A percentile compares a stretch with the other conserved stretches of the same genome.
phyloP scores from a whole-genome alignment of 2,888 invertebrate species.

The Harpagoxenus sublaevis region DNA sequence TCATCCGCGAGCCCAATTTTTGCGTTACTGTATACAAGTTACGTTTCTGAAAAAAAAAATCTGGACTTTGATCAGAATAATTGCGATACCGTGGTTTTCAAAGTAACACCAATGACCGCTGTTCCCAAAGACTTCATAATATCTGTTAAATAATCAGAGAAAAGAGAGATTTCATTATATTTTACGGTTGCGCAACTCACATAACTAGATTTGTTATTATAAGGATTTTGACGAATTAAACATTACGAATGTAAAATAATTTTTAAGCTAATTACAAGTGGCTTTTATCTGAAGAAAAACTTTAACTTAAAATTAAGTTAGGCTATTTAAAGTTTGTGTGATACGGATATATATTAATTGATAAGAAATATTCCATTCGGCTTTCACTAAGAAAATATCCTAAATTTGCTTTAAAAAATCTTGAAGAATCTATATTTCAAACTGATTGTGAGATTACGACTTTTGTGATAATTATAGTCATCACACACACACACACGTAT shows the following conservation, averaged over 20 bases:
- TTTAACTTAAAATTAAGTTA: background rate
- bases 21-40: background rate
- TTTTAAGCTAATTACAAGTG: background rate
- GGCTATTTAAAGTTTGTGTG: background rate
- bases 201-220: background rate
- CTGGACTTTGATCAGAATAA: background rate
- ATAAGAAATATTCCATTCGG: background rate
- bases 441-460: background rate
- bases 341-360: background rate
- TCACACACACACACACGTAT: no score
- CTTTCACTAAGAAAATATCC: background rate
- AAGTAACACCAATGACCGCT: background rate
- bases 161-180: background rate
- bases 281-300: background rate
- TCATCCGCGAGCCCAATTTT: slow-evolving; percentile 16
- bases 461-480: background rate
- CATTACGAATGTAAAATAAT: background rate
- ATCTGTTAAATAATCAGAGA: background rate
- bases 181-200: background rate
- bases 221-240: background rate
- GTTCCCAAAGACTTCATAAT: background rate
- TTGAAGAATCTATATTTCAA: background rate
- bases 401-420: background rate
- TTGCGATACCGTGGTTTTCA: background rate
- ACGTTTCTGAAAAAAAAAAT: background rate